These are phyloP conservation scores for Zingel zingel DNA, from an alignment of 2,113 vertebrate species.

Conservation along the genomic window DNA sequence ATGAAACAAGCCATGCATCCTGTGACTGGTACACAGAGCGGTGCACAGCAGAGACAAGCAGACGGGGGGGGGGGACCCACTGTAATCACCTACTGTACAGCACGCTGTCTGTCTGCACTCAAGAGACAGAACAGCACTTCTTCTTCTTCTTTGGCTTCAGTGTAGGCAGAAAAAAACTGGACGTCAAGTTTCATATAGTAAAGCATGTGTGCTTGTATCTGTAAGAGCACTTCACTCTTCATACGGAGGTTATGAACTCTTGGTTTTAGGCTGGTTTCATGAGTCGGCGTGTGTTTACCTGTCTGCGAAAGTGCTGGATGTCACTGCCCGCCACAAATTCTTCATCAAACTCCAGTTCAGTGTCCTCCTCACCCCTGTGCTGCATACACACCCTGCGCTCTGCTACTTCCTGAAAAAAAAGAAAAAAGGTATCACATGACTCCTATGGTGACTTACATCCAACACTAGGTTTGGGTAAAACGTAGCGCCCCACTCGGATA, in stretches of 20 bases:
- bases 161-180: slow-evolving; percentile 20
- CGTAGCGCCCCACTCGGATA: too few species aligned
- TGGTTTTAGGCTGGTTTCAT: neutral
- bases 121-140: slow-evolving; percentile 89
- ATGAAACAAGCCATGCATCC: slow-evolving; percentile 32
- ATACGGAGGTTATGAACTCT: neutral
- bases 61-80: slow-evolving; percentile 72
- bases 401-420: slow-evolving; percentile 80
- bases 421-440: neutral
- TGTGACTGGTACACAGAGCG: neutral
- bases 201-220: neutral
- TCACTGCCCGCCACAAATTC: slow-evolving; percentile 75
- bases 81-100: slow-evolving; percentile 76
- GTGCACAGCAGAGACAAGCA: neutral
- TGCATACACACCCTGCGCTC: slow-evolving; percentile 79
- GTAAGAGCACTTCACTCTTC: neutral
- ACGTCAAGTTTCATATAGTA: neutral
- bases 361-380: slow-evolving; percentile 68
- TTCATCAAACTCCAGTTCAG: slow-evolving; percentile 80
- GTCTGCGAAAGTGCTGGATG: slow-evolving; percentile 75
- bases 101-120: slow-evolving; percentile 54
- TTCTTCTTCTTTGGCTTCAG: slow-evolving; percentile 86
- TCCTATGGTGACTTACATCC: neutral
- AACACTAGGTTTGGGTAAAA: neutral
- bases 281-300: slow-evolving; percentile 71